Base-by-base conservation (phyloP, 92 coral and sea anemone species). In the Pocillopora grandis region DNA sequence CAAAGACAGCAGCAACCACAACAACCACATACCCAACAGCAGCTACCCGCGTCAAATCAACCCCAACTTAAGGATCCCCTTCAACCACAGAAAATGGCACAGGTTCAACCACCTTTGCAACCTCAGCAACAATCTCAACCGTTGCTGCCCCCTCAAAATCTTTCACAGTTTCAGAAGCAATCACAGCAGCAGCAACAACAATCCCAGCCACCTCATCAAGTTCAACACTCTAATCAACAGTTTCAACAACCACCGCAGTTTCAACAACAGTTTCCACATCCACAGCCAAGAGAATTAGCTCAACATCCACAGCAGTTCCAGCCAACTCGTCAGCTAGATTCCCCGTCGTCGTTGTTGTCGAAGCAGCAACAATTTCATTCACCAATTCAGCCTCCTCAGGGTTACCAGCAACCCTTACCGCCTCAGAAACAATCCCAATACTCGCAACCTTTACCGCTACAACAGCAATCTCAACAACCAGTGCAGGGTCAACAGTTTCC, bases 1-100 rank as follows among this genome's bases (percentile, higher is more conserved):
- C 86, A 85, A 31, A 89, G 82, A 35, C 83, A 87, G 21, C 86
- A 90, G 58, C 89, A 66, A 49, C 90, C 79, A 55, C 90, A 73
- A 33, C 20, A 10, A 18, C 81, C 37, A 3, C 87, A 19, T 33
- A 61, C 84, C 74, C 89, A 86, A 69, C 84, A 36, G 17, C 88
- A 78, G 67, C 85, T 62, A 20, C 81, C 89, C 57, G 56, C 36
- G 62, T 62, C 72, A 57, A 62, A 72, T 18, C 79, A 71, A 9
- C 83, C 58, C 58, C 62, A 33, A 27, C 69, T 72, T 35, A 83
- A 31, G 57, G 76, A 27, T 2, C 84, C 83, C 21, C 68, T 75
- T 62, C 88, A 68, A 59, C 82, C 88, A 3, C 74, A 42, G 69
- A 63, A 56, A 62, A 35, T 66, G 59, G 12, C 80, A 10, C 81